Conservation (phyloP, 2,888 invertebrate genomes). For the Drosophila yooni region DNA sequence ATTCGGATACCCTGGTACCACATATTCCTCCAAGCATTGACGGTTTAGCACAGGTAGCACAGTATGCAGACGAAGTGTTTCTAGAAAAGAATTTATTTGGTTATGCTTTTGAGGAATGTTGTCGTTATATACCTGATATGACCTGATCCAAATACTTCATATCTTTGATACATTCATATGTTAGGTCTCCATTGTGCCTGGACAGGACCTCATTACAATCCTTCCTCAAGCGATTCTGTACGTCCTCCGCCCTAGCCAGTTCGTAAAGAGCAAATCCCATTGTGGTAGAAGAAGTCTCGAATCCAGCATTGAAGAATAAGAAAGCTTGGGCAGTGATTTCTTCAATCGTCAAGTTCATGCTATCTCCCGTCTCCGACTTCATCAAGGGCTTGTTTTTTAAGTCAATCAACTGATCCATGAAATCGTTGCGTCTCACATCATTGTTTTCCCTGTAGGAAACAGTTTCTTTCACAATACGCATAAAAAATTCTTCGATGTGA, state of each 20-base stretch:
- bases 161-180: conserved; percentile 82
- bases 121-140: conserved; percentile 83
- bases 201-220: conserved; percentile 84
- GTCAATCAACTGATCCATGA: conserved; percentile 85
- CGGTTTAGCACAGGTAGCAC: conserved; percentile 86
- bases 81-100: conserved; percentile 30
- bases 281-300: conserved; percentile 86
- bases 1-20: conserved; percentile 85
- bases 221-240: conserved; percentile 84
- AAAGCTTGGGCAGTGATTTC: conserved; percentile 86
- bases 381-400: conserved; percentile 68
- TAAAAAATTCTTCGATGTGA: conserved; percentile 78
- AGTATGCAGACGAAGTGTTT: conserved; percentile 86
- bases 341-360: conserved; percentile 77
- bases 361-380: conserved; percentile 33
- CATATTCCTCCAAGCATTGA: conserved; percentile 86
- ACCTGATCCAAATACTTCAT: conserved; percentile 86
- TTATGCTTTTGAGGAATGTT: no score
- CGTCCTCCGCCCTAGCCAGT: conserved; percentile 85
- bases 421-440: conserved; percentile 85
- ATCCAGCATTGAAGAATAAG: conserved; percentile 86
- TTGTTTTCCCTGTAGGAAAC: conserved; percentile 82
- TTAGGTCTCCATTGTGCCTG: conserved; percentile 82
- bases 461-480: conserved; percentile 81
- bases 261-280: conserved; percentile 86